A percentile compares a stretch with the other conserved stretches of the same genome.
These are phyloP conservation scores for Gopherus evgoodei DNA, from an alignment of 2,113 vertebrate species.

Conservation along the genomic window DNA sequence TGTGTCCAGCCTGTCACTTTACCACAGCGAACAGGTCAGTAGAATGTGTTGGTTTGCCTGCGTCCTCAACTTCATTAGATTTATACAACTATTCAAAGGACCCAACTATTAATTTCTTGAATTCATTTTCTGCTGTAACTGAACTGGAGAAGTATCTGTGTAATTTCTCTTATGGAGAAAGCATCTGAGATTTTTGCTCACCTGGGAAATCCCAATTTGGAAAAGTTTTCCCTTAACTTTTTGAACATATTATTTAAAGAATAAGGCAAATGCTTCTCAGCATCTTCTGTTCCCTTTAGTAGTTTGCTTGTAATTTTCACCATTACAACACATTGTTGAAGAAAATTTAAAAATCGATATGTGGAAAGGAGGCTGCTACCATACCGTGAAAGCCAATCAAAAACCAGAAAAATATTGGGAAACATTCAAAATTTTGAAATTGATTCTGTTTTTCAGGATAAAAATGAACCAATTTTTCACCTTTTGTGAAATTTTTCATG, in stretches of 20 bases:
- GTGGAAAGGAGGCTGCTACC: background rate
- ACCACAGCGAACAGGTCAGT: background rate
- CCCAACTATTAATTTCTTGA: background rate
- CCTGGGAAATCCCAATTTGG: background rate
- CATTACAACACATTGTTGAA: background rate
- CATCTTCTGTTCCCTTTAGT: background rate
- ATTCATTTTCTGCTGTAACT: background rate
- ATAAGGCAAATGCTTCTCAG: background rate
- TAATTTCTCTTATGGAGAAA: background rate
- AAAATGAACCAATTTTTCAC: background rate
- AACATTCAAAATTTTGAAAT: background rate
- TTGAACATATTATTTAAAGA: background rate
- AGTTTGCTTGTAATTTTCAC: background rate
- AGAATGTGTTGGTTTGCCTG: background rate
- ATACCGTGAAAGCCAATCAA: background rate
- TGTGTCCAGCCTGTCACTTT: background rate
- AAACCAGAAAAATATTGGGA: background rate
- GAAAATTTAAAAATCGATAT: background rate
- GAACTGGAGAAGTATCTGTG: background rate
- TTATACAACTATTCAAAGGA: background rate
- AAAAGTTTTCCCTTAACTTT: background rate
- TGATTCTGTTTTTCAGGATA: background rate
- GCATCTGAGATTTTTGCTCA: background rate
- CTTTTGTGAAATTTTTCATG: background rate
- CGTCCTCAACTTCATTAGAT: rapidly evolving